A percentile compares a stretch with the other conserved stretches of the same genome.
Conservation (phyloP, 2,888 invertebrate genomes). For the Spatulosminthurus flaviceps region DNA sequence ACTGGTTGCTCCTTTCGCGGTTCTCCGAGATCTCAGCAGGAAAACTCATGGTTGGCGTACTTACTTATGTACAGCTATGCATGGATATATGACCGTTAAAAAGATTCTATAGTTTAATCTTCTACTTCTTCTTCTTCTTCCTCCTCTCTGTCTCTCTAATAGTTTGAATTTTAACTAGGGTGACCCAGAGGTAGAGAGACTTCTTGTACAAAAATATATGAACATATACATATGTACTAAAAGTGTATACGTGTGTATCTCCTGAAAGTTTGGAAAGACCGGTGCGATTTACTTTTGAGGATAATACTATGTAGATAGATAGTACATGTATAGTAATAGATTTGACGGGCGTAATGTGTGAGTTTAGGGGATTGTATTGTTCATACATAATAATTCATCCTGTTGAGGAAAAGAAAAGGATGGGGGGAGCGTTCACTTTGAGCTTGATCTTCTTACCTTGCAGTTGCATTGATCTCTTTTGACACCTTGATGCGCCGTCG, state of each 20-base stretch:
- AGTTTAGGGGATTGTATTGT: conserved; percentile 18
- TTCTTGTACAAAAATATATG: no score
- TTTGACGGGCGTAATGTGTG: background rate
- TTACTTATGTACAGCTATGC: background rate
- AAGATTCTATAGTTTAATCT: background rate
- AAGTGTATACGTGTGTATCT: no score
- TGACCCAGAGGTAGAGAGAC: no score
- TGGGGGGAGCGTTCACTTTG: background rate
- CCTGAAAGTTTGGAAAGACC: background rate
- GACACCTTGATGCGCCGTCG: conserved; percentile 39
- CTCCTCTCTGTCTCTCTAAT: no score
- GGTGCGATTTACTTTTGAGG: background rate
- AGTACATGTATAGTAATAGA: background rate
- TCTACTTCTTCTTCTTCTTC: no score
- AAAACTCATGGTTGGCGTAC: conserved; percentile 30
- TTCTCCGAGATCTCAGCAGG: conserved; percentile 34
- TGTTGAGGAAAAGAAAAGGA: conserved; percentile 13
- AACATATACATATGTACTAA: no score
- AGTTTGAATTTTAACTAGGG: no score
- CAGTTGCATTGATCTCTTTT: conserved; percentile 39
- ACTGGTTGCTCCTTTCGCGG: conserved; percentile 38
- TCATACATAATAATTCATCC: conserved; percentile 14
- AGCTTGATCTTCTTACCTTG: conserved; percentile 9
- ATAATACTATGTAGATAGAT: no score
- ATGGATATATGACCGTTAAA: background rate